phyloP scores from a whole-genome alignment of 2,113 vertebrate species.

The Regulus satrapa region DNA sequence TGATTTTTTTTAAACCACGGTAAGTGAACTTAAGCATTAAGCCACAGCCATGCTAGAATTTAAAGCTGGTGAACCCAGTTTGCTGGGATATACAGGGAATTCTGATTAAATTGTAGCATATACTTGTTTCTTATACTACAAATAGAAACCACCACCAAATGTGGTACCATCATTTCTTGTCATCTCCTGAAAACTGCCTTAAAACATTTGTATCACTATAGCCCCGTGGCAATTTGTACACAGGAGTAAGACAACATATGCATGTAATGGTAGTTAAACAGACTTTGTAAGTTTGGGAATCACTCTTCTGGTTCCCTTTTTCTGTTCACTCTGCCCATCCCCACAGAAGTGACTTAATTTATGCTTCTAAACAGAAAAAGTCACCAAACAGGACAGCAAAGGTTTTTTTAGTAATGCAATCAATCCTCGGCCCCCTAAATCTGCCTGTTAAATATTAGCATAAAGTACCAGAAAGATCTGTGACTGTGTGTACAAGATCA shows the following conservation, averaged over 20 bases:
- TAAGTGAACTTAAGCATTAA: background rate
- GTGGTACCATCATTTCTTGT: background rate
- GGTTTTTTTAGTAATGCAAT: background rate
- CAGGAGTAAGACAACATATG: background rate
- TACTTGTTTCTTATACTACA: background rate
- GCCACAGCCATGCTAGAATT: background rate
- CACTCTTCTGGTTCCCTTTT: background rate
- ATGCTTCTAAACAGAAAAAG: background rate
- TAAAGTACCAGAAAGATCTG: background rate
- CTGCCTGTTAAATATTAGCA: background rate
- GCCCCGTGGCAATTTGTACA: background rate
- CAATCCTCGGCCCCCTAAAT: background rate
- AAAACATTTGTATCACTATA: background rate
- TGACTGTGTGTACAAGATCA: accelerated
- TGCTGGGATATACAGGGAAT: background rate
- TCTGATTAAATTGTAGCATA: background rate
- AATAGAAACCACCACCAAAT: background rate
- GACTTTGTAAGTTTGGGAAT: background rate
- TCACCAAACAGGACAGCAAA: background rate
- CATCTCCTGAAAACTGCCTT: background rate
- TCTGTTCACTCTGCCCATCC: background rate
- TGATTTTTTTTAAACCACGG: background rate
- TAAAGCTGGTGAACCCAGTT: background rate
- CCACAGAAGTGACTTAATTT: background rate
- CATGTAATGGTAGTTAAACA: background rate